Evolutionary conservation across 2,797 vertebrate species (phyloP), one percentile per base, ranked within the genome.

Genomic region (Rhynchonycteris naso): DNA sequence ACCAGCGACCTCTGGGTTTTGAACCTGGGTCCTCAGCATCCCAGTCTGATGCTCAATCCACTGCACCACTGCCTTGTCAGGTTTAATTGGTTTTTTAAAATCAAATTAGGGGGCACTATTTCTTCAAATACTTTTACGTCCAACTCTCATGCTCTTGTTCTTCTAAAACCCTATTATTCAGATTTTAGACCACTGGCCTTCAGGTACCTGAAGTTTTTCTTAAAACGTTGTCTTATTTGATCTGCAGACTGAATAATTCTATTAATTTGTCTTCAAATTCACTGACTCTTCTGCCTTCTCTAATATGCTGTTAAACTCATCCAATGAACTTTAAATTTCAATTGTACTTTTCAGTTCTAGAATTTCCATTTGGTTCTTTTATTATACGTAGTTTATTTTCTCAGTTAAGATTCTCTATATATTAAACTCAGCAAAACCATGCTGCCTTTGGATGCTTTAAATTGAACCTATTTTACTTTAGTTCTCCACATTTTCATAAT

Each of bases 51-150:
- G 43, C 43, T 43, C 43, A 6, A 43, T 43, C 43, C 43, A 43
- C 43, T 43, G 43, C 43, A 43, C 43, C 5, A 5, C 43, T 43
- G 43, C 43, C 43, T 43, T 6, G 43, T 43, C 43, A 7, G 4
- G 43, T 7, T 43, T 43, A 43, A 43, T 43, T 1, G 5, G 43
- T 91, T 90, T 84, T 81, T 7, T n/a, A n/a, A 59, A 19, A 92
- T 65, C 26, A 80, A 91, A 86, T 86, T 86, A 58, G 14, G 33
- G 26, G 19, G 13, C 75, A 89, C 47, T 81, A 30, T 13, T 92
- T 91, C 26, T 79, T 93, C 63, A 95, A 79, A 79, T 78, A 82
- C 52, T 79, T 72, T 92, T 93, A 80, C 84, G 38, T 2, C n/a
- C 35, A 90, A 93, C 59, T 89, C 43, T 91, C 16, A 86, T 2